phyloP scores from a whole-genome alignment of 2,113 vertebrate genomes.

The Calonectris borealis region DNA sequence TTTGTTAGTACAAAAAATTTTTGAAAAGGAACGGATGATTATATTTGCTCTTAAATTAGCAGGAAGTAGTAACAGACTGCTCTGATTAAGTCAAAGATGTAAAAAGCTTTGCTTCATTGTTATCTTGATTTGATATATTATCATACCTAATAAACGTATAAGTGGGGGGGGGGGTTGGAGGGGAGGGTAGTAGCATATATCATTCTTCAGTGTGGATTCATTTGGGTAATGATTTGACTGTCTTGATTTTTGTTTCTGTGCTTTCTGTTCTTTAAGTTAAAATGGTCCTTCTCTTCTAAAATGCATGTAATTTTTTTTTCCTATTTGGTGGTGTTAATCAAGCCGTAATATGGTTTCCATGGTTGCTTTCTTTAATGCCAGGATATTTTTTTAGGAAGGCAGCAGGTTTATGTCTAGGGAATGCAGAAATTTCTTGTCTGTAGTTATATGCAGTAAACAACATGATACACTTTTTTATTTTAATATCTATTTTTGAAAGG shows the following conservation, averaged over 20 bases:
- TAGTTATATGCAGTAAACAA: slow-evolving; percentile 33
- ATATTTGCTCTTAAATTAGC: slow-evolving; percentile 9
- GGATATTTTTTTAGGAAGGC: neutral
- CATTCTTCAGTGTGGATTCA: neutral
- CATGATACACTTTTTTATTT: slow-evolving; percentile 28
- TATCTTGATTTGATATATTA: neutral
- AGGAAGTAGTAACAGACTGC: neutral
- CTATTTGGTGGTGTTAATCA: neutral
- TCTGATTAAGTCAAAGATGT: neutral
- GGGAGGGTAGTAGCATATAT: neutral
- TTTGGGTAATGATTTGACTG: neutral
- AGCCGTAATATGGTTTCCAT: neutral
- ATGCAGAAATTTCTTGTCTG: slow-evolving; percentile 22
- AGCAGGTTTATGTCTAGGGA: neutral
- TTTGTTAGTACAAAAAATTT: neutral
- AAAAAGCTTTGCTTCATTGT: neutral
- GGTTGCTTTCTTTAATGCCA: neutral
- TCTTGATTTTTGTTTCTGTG: neutral
- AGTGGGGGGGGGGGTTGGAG: neutral
- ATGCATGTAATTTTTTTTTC: neutral
- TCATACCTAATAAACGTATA: neutral
- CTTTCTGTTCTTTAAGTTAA: neutral
- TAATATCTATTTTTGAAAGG: slow-evolving; percentile 15
- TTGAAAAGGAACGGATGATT: neutral
- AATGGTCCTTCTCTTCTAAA: neutral